phyloP scores from a whole-genome alignment of 2,797 vertebrate genomes.

The Hippopotamyrus pictus region DNA sequence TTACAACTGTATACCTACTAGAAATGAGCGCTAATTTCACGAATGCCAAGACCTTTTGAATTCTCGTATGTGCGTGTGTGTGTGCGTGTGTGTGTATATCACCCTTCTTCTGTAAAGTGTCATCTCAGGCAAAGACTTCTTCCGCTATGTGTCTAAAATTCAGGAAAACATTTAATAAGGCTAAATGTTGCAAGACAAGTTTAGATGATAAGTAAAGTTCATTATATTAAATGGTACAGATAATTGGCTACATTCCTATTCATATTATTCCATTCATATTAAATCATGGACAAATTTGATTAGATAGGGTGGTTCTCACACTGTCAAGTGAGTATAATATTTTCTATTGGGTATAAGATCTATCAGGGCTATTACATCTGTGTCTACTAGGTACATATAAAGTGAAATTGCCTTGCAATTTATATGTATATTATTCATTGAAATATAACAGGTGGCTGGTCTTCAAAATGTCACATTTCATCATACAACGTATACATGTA shows the following conservation, averaged over 20 bases:
- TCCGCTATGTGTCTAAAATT: neutral
- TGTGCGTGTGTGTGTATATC: neutral
- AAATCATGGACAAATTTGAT: neutral
- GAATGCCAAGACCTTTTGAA: neutral
- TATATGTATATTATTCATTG: conserved; percentile 8
- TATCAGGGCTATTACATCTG: conserved; percentile 4
- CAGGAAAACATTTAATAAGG: conserved; percentile 7
- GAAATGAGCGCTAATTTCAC: neutral
- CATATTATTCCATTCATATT: neutral
- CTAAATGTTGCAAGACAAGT: conserved; percentile 4
- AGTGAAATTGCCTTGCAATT: neutral
- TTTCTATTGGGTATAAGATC: conserved; percentile 1
- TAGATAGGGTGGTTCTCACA: neutral
- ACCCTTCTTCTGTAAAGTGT: conserved; percentile 10
- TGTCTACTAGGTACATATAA: neutral
- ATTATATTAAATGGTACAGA: conserved; percentile 4
- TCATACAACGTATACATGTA: neutral
- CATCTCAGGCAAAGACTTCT: neutral
- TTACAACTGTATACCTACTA: neutral
- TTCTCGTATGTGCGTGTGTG: neutral
- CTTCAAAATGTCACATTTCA: neutral
- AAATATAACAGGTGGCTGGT: neutral
- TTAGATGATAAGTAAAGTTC: conserved; percentile 1
- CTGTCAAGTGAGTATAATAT: conserved; percentile 10
- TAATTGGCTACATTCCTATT: neutral